phyloP scores from a whole-genome alignment of 2,888 invertebrate genomes.

The Hecatera dysodea region DNA sequence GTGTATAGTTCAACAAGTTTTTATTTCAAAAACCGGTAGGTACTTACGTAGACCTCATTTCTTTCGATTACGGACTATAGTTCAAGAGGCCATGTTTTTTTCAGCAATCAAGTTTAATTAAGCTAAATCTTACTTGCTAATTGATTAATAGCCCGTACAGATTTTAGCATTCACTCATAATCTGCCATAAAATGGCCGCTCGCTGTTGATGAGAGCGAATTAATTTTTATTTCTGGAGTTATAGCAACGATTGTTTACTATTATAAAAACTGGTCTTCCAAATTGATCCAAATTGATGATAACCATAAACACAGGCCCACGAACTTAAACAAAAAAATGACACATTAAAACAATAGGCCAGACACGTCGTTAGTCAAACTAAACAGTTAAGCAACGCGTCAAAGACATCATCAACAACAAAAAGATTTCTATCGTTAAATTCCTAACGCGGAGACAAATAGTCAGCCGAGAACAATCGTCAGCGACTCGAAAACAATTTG shows the following conservation, averaged over 20 bases:
- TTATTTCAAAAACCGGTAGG: not conserved
- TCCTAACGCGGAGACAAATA: constrained; percentile 88
- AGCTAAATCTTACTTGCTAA: constrained; percentile 50
- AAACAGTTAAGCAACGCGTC: constrained; percentile 75
- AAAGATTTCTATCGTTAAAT: constrained; percentile 82
- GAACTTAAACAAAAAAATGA: constrained; percentile 47
- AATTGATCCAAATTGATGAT: constrained; percentile 50
- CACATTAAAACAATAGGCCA: constrained; percentile 63
- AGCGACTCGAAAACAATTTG: constrained; percentile 89
- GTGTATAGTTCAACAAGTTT: too few species aligned
- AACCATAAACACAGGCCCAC: constrained; percentile 28
- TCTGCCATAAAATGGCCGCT: constrained; percentile 52
- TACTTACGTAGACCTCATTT: not conserved
- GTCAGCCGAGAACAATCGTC: constrained; percentile 88
- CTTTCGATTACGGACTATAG: not conserved
- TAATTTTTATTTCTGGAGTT: constrained; percentile 41
- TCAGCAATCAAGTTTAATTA: constrained; percentile 39
- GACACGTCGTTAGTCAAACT: constrained; percentile 66
- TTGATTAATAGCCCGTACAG: constrained; percentile 63
- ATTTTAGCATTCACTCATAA: constrained; percentile 46
- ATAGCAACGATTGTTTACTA: constrained; percentile 18
- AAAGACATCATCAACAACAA: constrained; percentile 80
- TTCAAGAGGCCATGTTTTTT: constrained; percentile 7
- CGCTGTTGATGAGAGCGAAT: constrained; percentile 43
- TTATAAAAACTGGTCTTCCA: constrained; percentile 40